These are phyloP conservation scores for Apodemia zela DNA, from an alignment of 2,888 invertebrate genomes.

Conservation along the genomic window DNA sequence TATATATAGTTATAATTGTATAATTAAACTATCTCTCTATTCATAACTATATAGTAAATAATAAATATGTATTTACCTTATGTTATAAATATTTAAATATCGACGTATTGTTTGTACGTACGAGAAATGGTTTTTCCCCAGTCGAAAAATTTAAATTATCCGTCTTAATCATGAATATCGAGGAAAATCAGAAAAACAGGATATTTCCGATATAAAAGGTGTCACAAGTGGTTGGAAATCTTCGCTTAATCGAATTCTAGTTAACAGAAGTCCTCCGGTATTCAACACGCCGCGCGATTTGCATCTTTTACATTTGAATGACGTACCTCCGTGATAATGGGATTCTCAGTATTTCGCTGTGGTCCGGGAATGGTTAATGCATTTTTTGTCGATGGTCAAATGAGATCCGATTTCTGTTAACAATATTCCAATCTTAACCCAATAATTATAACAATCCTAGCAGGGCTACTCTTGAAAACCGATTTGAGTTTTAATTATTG, in stretches of 20 bases:
- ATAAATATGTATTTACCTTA: too few species aligned
- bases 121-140: background rate
- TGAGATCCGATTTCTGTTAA: constrained; percentile 1
- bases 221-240: constrained; percentile 14
- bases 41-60: too few species aligned
- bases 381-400: background rate
- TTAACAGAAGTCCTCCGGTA: constrained; percentile 18
- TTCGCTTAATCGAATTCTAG: constrained; percentile 14
- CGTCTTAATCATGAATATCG: background rate
- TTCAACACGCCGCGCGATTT: constrained; percentile 27
- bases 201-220: constrained; percentile 11
- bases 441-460: background rate
- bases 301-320: constrained; percentile 28
- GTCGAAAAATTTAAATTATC: constrained; percentile 5
- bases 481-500: too few species aligned
- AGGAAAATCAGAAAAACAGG: background rate
- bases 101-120: background rate
- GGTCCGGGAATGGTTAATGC: constrained; percentile 15
- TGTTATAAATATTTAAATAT: background rate
- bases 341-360: constrained; percentile 17
- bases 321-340: constrained; percentile 19
- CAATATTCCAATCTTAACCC: background rate
- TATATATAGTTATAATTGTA: too few species aligned
- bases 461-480: too few species aligned
- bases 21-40: too few species aligned